Base-by-base conservation (phyloP, 2,797 vertebrate genomes). In the Scleropages formosus region DNA sequence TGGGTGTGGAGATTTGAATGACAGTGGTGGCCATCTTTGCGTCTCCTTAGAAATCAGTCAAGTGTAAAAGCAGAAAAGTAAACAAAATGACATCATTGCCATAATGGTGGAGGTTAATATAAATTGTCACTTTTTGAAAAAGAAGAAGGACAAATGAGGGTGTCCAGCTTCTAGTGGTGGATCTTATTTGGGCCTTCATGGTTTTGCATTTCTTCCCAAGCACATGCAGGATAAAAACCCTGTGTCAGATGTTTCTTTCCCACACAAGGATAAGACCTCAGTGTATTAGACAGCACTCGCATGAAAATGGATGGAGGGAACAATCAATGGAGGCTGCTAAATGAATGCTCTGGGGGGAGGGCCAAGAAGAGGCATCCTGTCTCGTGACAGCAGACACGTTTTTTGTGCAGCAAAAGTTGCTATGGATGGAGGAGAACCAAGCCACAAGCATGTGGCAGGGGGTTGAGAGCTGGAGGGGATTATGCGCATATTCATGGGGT, bases 401-500 rank as follows among this genome's bases (percentile, higher is more conserved):
- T 92, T 89, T 88, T 88, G 87, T 90, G 82, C 87, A 87, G 89
- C 84, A 87, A 86, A 85, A 82, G 83, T 90, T 90, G 84, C 88
- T 83, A 89, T 88, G 89, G 84, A 78, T 82, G 87, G 87, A 85
- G 65, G 85, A 81, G 85, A 90, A 85, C 88, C 85, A 88, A 89
- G 84, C 87, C 86, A 86, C 81, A 87, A 85, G 82, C 85, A 89
- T 88, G 84, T 74, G 61, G 85, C 84, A 82, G 86, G 75, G 85
- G 83, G 88, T 88, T 92, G 89, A 85, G 78, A 83, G 81, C 80
- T 85, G 86, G 86, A 86, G 86, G 88, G 94, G 94, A 96, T 96
- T 95, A 95, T 89, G 86, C 89, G 94, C 95, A 94, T 95, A 95
- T 94, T 93, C 95, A 96, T 95, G 95, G 95, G 90, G 86, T 67